These are phyloP conservation scores for Momotus momota DNA, from an alignment of 2,797 vertebrate species.

Conservation along the genomic window DNA sequence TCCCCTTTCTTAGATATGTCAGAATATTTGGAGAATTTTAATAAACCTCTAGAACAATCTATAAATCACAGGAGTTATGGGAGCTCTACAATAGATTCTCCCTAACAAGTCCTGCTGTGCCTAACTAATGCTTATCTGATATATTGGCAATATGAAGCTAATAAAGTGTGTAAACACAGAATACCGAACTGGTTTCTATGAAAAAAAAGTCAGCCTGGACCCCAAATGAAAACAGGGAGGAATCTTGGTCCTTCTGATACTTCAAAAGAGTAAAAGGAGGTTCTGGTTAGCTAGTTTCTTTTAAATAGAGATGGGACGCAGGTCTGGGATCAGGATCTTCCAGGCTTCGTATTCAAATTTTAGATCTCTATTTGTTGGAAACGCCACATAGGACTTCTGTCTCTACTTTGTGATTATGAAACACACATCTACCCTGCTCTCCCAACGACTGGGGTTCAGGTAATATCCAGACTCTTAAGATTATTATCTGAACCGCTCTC, in stretches of 20 bases:
- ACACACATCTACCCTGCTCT: background rate
- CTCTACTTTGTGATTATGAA: no score
- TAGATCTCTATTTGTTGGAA: background rate
- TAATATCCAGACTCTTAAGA: slow-evolving; percentile 12
- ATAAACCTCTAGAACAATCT: slow-evolving; percentile 15
- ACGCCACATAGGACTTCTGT: no score
- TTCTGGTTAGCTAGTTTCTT: background rate
- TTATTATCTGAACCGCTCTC: slow-evolving; percentile 73
- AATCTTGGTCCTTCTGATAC: background rate
- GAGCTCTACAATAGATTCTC: background rate
- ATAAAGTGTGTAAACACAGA: background rate
- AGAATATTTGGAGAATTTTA: slow-evolving; percentile 46
- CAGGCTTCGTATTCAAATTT: background rate
- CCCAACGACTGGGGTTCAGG: background rate
- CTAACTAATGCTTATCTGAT: background rate
- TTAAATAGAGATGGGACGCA: background rate
- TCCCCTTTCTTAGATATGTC: slow-evolving; percentile 18
- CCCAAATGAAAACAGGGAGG: background rate
- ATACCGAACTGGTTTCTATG: background rate
- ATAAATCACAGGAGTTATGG: slow-evolving; percentile 2
- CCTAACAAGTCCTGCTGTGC: slow-evolving; percentile 12
- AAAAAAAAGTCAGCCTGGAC: background rate
- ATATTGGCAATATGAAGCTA: background rate
- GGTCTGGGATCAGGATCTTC: background rate
- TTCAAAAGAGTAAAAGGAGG: background rate